These are phyloP conservation scores for Tipula unca DNA, from an alignment of 2,888 invertebrate genomes.

Conservation along the genomic window DNA sequence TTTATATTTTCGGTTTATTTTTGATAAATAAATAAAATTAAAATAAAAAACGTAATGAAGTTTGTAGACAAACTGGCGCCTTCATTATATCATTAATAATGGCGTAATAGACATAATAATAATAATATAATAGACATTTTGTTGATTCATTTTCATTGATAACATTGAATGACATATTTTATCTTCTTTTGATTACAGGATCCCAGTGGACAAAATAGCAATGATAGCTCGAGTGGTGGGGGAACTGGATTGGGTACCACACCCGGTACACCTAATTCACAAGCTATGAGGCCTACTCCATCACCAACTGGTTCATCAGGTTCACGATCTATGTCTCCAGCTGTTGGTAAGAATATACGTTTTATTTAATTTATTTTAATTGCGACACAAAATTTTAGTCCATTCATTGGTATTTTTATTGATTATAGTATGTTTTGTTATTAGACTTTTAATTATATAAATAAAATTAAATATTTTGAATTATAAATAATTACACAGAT, in stretches of 20 bases:
- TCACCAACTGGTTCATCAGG: constrained; percentile 89
- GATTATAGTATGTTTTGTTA: no score
- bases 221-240: constrained; percentile 70
- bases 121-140: not conserved
- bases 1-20: not conserved
- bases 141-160: not conserved
- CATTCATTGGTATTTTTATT: no score
- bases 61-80: not conserved
- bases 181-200: constrained; percentile 50
- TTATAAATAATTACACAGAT: no score
- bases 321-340: constrained; percentile 96
- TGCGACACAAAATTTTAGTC: no score
- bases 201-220: constrained; percentile 77
- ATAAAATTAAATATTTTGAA: no score
- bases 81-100: not conserved
- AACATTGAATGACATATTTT: constrained; percentile 22
- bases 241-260: constrained; percentile 57
- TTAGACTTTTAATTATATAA: no score
- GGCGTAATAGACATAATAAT: no score
- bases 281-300: constrained; percentile 83
- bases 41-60: not conserved
- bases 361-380: constrained; percentile 30
- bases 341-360: constrained; percentile 92
- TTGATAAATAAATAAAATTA: not conserved
- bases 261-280: constrained; percentile 55